Percentiles rank a stretch among this genome's conserved stretches.
Conservation (phyloP, 92 coral and sea anemone species). For the Epizoanthus rinbou region DNA sequence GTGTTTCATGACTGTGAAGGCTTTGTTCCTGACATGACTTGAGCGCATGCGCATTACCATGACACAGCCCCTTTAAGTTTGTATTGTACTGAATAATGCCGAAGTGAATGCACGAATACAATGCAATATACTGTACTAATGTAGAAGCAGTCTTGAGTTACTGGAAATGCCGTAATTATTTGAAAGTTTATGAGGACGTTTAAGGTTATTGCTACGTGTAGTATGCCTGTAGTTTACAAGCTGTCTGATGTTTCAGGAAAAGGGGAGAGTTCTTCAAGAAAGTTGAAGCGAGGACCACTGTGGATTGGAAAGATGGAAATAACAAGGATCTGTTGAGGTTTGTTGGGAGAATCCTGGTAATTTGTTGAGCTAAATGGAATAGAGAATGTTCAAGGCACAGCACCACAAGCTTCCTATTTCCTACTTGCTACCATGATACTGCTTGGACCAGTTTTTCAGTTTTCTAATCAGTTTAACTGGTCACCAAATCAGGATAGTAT, state of each 20-base stretch:
- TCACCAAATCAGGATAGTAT: too few species aligned
- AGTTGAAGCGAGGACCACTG: constrained; percentile 56
- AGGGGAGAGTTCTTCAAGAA: constrained; percentile 90
- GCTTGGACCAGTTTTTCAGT: too few species aligned
- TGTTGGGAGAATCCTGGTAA: background rate
- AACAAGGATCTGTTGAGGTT: constrained; percentile 89
- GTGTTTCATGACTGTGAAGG: too few species aligned
- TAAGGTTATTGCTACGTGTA: background rate
- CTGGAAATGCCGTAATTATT: background rate
- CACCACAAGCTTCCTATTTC: background rate
- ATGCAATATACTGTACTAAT: too few species aligned
- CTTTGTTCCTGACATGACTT: too few species aligned
- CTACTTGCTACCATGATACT: too few species aligned
- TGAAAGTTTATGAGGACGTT: background rate
- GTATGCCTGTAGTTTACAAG: background rate
- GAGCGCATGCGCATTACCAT: too few species aligned
- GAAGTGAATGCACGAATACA: too few species aligned
- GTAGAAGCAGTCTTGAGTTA: too few species aligned
- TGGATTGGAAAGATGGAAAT: constrained; percentile 73
- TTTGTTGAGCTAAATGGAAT: background rate
- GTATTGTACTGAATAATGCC: too few species aligned
- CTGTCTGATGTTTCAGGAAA: constrained; percentile 61
- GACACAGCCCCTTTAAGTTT: too few species aligned
- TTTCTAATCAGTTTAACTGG: too few species aligned
- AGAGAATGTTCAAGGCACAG: background rate